Conservation (phyloP, 2,113 vertebrate species). For the Nanger granti region DNA sequence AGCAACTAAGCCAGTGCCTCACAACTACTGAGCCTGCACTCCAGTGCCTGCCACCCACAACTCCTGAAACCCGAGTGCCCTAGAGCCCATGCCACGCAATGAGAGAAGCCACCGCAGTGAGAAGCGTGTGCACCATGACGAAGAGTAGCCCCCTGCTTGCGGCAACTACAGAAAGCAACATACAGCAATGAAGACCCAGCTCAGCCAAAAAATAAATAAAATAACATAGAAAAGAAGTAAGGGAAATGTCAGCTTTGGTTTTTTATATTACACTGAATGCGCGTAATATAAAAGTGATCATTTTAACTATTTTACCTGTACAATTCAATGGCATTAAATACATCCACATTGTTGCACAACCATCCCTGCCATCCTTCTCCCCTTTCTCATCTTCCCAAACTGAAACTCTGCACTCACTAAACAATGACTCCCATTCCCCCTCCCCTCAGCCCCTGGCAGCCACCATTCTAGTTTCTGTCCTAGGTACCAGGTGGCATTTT, state of each 20-base stretch:
- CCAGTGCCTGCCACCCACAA: neutral
- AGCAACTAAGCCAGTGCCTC: neutral
- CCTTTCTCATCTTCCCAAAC: neutral
- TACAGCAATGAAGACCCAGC: neutral
- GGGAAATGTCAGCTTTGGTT: neutral
- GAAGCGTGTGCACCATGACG: neutral
- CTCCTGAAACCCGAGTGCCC: fast-evolving
- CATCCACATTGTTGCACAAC: neutral
- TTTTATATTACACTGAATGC: neutral
- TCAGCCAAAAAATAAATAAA: neutral
- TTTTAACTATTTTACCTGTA: neutral
- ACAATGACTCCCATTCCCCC: neutral
- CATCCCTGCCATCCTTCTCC: neutral
- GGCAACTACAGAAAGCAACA: neutral
- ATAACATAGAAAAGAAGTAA: neutral
- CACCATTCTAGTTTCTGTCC: neutral
- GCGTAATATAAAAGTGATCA: neutral
- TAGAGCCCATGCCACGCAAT: neutral
- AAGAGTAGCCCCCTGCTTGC: neutral
- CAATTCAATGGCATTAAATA: neutral
- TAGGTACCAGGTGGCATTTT: neutral
- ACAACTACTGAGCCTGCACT: neutral
- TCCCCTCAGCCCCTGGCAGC: neutral
- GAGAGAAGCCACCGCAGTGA: neutral
- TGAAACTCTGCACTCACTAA: neutral